Evolutionary conservation across 2,113 vertebrate genomes (phyloP).

Genomic region (Takifugu flavidus): DNA sequence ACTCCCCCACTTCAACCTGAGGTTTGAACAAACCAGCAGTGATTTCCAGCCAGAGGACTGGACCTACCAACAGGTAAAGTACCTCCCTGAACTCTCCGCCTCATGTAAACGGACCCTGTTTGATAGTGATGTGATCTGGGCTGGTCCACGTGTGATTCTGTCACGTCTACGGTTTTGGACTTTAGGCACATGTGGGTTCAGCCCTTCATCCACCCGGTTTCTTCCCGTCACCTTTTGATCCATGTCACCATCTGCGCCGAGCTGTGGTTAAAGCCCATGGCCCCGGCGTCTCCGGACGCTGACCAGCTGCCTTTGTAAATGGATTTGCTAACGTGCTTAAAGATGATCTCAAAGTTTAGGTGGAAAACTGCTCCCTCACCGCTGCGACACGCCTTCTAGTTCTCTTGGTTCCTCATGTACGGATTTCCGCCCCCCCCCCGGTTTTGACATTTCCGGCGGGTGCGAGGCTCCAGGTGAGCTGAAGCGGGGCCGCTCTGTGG

Average conservation of each 20-base stretch:
- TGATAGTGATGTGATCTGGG: no score
- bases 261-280: not conserved
- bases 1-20: slow-evolving; percentile 88
- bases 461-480: no score
- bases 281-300: slow-evolving; percentile 27
- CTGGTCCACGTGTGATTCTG: not conserved
- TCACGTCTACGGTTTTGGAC: not conserved
- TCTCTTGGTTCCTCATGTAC: no score
- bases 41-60: slow-evolving; percentile 88
- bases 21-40: slow-evolving; percentile 84
- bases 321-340: slow-evolving; percentile 26
- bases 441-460: no score
- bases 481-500: no score
- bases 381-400: no score
- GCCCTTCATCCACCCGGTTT: slow-evolving; percentile 34
- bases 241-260: slow-evolving; percentile 60
- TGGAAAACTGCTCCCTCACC: slow-evolving; percentile 5
- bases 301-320: slow-evolving; percentile 29
- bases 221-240: slow-evolving; percentile 38
- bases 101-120: not conserved
- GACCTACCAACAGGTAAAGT: slow-evolving; percentile 90
- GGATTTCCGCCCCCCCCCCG: no score
- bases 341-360: slow-evolving; percentile 21
- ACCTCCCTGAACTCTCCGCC: not conserved
- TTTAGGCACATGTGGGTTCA: not conserved